Conservation (phyloP, 2,888 invertebrate genomes). For the Calameuta filiformis region DNA sequence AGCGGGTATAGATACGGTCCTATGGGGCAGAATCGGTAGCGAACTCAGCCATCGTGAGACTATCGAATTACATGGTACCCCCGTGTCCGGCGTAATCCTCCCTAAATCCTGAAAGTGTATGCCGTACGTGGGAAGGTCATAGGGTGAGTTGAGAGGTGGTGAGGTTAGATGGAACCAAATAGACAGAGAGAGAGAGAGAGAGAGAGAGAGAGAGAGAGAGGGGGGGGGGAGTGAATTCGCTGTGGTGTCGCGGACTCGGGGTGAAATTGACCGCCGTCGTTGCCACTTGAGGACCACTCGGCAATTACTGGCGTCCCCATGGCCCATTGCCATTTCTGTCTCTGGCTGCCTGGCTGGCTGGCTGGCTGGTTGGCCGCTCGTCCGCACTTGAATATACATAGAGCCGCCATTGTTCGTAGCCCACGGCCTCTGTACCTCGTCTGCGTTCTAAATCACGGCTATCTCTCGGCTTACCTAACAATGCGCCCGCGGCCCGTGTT, state of each 20-base stretch:
- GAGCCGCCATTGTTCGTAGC: constrained; percentile 5
- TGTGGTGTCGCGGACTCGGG: constrained; percentile 15
- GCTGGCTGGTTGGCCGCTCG: constrained; percentile 24
- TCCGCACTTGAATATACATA: constrained; percentile 38
- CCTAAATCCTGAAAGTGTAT: constrained; percentile 48
- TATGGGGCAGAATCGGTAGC: neutral
- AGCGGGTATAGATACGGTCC: neutral
- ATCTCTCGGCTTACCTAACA: constrained; percentile 58
- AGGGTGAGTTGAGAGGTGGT: neutral
- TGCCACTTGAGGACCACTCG: constrained; percentile 52
- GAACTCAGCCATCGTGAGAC: constrained; percentile 5
- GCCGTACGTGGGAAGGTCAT: constrained; percentile 44
- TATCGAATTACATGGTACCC: constrained; percentile 39
- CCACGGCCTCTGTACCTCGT: neutral
- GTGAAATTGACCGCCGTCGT: constrained; percentile 52
- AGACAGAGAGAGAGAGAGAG: neutral
- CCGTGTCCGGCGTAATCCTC: constrained; percentile 31
- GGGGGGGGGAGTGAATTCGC: neutral
- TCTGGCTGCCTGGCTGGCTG: constrained; percentile 22
- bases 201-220: constrained; percentile 8
- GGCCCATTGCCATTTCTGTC: constrained; percentile 48
- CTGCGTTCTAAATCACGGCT: constrained; percentile 55
- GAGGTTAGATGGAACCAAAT: constrained; percentile 27
- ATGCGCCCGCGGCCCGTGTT: constrained; percentile 41
- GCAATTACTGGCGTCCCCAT: constrained; percentile 52